phyloP scores from a whole-genome alignment of 2,113 vertebrate genomes.

The Myrmecobius fasciatus region DNA sequence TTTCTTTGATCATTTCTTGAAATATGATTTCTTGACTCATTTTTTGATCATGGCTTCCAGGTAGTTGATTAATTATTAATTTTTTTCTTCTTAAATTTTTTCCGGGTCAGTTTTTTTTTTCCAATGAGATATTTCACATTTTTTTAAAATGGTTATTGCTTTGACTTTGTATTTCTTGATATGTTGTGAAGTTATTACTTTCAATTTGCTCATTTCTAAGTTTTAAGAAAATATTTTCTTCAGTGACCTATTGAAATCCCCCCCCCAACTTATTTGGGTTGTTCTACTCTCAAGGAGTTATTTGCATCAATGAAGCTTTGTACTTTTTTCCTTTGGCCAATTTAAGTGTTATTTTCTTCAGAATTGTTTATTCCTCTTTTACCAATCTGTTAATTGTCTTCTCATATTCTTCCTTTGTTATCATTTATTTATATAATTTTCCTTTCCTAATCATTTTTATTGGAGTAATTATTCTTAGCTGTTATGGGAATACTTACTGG shows the following conservation, averaged over 20 bases:
- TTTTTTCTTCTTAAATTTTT: neutral
- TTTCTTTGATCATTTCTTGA: neutral
- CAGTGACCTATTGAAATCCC: neutral
- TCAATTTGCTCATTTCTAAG: neutral
- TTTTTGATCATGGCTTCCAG: neutral
- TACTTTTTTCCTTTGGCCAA: neutral
- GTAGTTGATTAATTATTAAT: too few relatives aligned
- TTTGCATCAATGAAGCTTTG: neutral
- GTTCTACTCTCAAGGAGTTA: neutral
- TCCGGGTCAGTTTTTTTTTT: neutral
- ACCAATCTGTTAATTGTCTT: neutral
- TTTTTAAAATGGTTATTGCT: neutral
- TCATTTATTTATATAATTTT: neutral
- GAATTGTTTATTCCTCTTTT: neutral
- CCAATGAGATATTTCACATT: too few relatives aligned
- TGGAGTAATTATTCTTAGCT: neutral
- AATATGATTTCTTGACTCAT: neutral
- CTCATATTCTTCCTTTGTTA: neutral
- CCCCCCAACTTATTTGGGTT: neutral
- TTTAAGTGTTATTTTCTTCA: neutral
- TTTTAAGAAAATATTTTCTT: neutral
- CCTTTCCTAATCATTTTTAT: neutral
- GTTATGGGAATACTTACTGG: neutral
- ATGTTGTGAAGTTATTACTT: neutral
- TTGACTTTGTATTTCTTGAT: neutral